phyloP scores from a whole-genome alignment of 2,797 vertebrate species.

The Lemur catta region DNA sequence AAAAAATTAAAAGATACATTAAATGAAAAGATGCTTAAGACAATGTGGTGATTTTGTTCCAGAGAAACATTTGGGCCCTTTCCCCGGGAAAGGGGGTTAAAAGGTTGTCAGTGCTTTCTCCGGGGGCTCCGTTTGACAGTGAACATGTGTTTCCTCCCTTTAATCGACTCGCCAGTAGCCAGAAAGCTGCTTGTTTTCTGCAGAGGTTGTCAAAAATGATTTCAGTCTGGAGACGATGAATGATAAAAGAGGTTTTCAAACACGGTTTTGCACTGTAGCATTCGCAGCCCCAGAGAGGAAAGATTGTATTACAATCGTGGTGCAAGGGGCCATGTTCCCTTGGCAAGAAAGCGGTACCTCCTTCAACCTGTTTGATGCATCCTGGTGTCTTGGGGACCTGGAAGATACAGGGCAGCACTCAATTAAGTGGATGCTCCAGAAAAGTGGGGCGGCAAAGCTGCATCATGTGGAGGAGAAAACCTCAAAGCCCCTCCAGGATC shows the following conservation, averaged over 20 bases:
- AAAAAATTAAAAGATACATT: constrained; percentile 76
- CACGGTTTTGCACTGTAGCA: constrained; percentile 88
- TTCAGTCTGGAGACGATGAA: constrained; percentile 90
- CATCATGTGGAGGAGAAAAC: background rate
- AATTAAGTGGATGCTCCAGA: background rate
- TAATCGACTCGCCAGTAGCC: constrained; percentile 92
- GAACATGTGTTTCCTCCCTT: constrained; percentile 96
- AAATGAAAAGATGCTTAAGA: constrained; percentile 87
- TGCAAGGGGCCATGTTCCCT: constrained; percentile 85
- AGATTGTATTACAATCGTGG: constrained; percentile 87
- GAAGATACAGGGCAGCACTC: constrained; percentile 66
- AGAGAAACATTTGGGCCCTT: constrained; percentile 88
- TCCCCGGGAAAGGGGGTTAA: constrained; percentile 89
- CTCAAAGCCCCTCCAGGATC: background rate
- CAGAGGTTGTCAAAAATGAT: constrained; percentile 92
- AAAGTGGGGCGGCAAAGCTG: background rate
- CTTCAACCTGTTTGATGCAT: constrained; percentile 85
- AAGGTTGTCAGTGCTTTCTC: constrained; percentile 92
- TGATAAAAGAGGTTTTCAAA: constrained; percentile 92
- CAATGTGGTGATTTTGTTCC: constrained; percentile 86
- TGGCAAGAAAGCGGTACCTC: constrained; percentile 82
- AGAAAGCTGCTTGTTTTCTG: constrained; percentile 91
- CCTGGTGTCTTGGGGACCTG: constrained; percentile 76
- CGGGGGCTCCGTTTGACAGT: constrained; percentile 90
- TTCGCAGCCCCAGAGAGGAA: constrained; percentile 86